A percentile compares a stretch with the other conserved stretches of the same genome.
Evolutionary conservation across 2,797 vertebrate genomes (phyloP).

Genomic region (Gymnothorax javanicus): DNA sequence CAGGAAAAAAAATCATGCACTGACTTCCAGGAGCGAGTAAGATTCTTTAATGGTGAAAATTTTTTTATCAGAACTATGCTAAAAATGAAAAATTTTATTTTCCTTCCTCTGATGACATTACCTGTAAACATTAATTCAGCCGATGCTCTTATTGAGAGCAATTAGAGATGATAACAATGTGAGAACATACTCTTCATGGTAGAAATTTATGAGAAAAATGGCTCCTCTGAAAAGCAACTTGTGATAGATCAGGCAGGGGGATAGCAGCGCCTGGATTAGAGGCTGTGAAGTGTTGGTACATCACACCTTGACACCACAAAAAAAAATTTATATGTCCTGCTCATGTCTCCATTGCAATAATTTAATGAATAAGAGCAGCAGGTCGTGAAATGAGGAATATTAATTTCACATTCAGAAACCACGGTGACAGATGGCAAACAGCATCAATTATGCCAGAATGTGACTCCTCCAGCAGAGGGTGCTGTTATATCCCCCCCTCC

Average conservation of each 20-base stretch:
- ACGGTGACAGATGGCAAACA: background rate
- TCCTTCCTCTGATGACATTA: background rate
- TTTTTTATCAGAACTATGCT: background rate
- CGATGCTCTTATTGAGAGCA: background rate
- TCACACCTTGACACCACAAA: background rate
- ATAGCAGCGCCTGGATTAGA: background rate
- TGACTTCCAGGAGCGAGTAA: background rate
- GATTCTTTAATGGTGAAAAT: background rate
- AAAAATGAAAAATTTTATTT: background rate
- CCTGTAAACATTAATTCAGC: background rate
- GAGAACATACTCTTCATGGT: background rate
- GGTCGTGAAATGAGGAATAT: background rate
- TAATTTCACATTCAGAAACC: background rate
- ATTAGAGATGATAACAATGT: background rate
- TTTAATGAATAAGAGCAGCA: background rate
- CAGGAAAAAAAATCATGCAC: background rate
- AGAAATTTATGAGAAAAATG: background rate
- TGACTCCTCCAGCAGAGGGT: constrained; percentile 29
- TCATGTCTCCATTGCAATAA: background rate
- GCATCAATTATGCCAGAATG: background rate
- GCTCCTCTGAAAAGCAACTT: background rate
- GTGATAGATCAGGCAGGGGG: background rate
- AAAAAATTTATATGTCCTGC: background rate
- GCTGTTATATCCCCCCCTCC: constrained; percentile 1
- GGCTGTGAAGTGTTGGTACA: background rate